phyloP scores from a whole-genome alignment of 1,140 invertebrate species.

The Bombyx mori region DNA sequence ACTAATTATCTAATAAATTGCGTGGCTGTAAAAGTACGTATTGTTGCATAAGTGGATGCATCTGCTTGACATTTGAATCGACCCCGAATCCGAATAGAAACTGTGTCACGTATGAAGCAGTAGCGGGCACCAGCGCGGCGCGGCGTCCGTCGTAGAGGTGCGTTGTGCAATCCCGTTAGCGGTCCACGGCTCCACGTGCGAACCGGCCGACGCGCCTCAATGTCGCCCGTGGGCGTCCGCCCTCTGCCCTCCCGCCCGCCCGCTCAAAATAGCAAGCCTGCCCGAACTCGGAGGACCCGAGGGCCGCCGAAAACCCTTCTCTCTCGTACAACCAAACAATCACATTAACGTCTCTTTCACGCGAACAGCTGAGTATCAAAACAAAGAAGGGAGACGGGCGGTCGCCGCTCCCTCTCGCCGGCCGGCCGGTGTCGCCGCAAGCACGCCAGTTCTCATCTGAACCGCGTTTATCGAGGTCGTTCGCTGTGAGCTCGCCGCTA shows the following conservation, averaged over 20 bases:
- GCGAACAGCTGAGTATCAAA: conserved; percentile 72
- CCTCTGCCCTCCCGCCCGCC: conserved; percentile 21
- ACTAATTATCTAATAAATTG: neutral
- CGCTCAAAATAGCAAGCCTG: conserved; percentile 47
- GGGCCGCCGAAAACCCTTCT: conserved; percentile 32
- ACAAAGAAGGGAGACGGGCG: conserved; percentile 66
- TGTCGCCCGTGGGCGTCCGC: conserved; percentile 54
- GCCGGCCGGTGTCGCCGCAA: conserved; percentile 59
- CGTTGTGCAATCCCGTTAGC: conserved; percentile 66
- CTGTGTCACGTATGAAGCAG: conserved; percentile 62
- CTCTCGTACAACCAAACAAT: conserved; percentile 11
- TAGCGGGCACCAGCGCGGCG: conserved; percentile 33
- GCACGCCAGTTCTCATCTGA: conserved; percentile 57
- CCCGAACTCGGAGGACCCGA: conserved; percentile 35
- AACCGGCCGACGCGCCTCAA: conserved; percentile 55
- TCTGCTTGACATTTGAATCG: conserved; percentile 71
- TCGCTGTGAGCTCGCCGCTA: conserved; percentile 48
- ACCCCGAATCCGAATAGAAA: conserved; percentile 70
- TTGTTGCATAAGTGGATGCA: conserved; percentile 66
- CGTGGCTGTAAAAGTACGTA: conserved; percentile 48
- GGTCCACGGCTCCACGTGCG: conserved; percentile 54
- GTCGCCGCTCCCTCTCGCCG: conserved; percentile 64
- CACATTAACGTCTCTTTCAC: conserved; percentile 26
- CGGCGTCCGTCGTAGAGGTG: conserved; percentile 32
- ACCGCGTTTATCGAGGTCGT: conserved; percentile 57